Evolutionary conservation across 2,113 vertebrate genomes (phyloP), one percentile per base, ranked within the genome.

Genomic region (Columba livia): DNA sequence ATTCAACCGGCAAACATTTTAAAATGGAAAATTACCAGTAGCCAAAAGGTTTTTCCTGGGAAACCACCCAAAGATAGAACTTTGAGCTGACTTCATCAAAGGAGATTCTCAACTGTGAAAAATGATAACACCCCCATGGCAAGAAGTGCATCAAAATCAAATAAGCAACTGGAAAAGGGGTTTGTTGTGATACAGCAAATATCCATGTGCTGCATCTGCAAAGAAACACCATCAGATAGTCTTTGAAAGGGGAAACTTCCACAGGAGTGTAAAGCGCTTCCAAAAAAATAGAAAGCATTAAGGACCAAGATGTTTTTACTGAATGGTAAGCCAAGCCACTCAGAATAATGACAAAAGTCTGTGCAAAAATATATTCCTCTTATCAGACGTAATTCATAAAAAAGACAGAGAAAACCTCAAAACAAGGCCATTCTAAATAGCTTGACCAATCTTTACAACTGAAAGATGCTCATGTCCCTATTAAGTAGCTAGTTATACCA

Each of bases 31-130:
- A 86, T 40, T 84, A 75, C 36, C 94, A 50, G 79, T 94, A 95
- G 92, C 88, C 93, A 94, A 95, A 84, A 97, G 83, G 23, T 92
- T 95, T 92, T 93, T 93, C 83, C 88, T 87, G 92, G 93, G 96
- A 95, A 97, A 94, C 61, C 92, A 95, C 93, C 88, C 88, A 92
- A 85, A 96, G 88, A 84, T 51, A 94, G 90, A 96, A 94, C 92
- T 95, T 93, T 86, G 88, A 92, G 94, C 88, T 89, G 66, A 75
- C 69, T 95, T 92, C 85, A 95, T 96, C 93, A 96, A 96, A 96
- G 94, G 77, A 94, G 88, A 93, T 89, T 92, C 73, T 96, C 93
- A 93, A 87, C 96, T 86, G 62, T 92, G 77, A 96, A 94, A 96
- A 93, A 96, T 81, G 77, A 92, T 95, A 94, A 95, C 86, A 93